Base-by-base conservation (phyloP, 2,113 vertebrate genomes). In the Oceanites oceanicus region DNA sequence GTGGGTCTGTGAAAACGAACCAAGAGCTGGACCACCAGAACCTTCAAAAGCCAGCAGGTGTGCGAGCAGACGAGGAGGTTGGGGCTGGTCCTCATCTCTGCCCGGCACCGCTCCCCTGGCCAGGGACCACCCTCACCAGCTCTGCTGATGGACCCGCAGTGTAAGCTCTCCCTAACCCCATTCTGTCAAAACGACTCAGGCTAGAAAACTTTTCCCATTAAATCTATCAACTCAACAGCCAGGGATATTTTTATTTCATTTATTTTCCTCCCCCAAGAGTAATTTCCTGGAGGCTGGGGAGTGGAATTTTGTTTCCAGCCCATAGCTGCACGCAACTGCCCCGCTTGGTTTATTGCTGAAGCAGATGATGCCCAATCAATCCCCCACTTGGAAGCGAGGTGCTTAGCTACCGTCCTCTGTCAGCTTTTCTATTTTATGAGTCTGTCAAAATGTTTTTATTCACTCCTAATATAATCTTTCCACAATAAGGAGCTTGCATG, bases 81-180 rank as follows among this genome's bases (percentile, higher is more conserved):
- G 52, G 26, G 36, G 23, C 6, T 56, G 55, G 59, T 12, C 42
- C 45, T 55, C 30, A 36, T 18, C 53, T 58, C 53, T 40, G 30
- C 45, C 44, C 0, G 0, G 27, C 23, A 34, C 77, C 0, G 3
- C 13, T 38, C 11, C 6, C 11, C 34, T 52, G 12, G 4, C 40
- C 7, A 12, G 36, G 15, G 36, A 44, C 30, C 40, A 29, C 20
- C 62, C 36, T 63, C 62, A 26, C 29, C 55, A 61, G 29, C 40
- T 56, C 40, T 55, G 53, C 52, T 21, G 38, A 23, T 1, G 7
- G 65, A 56, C 40, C 23, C 6, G 2, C 19, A 16, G 12, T 7
- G 19, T 14, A 15, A 67, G 52, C 4, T 2, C 11, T 73, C 58
- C 45, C 23, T 29, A 73, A 56, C 8, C 40, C 25, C 2, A 1